Base-by-base conservation (phyloP, 2,113 vertebrate genomes). In the Takifugu bimaculatus region DNA sequence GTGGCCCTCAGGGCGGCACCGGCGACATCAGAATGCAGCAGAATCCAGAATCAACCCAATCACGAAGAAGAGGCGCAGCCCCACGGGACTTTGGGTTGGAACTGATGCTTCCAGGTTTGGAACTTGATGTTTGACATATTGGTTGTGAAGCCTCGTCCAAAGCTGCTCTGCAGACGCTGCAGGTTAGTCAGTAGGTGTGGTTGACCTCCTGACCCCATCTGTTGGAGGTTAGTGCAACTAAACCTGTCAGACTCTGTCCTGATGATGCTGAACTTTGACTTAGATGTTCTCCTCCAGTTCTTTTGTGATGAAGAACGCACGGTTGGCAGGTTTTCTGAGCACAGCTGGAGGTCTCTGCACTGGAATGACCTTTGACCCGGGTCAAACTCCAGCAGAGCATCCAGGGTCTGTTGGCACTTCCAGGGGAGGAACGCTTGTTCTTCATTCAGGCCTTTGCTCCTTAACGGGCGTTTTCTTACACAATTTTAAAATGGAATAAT, bases 361-460 rank as follows among this genome's bases (percentile, higher is more conserved):
- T 72, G 77, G 79, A 73, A 63, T 65, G 71, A 28, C 74, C 83
- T 74, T 70, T 83, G 80, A 86, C 82, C 81, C 59, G 57, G 13
- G 70, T 75, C 66, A 78, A 81, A 74, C 62, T 78, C 55, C 58
- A 62, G 67, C 50, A 54, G 63, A 60, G 60, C 45, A 59, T 65
- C 68, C 66, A 59, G 57, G 45, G 72, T 44, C 74, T 50, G 64
- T 79, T 77, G 75, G 80, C 67, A 63, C 56, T 79, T 55, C 20
- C 20, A 20, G 20, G 47, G 55, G 28, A 27, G 56, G 63, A 70
- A 72, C 69, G 63, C 68, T 71, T 71, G 68, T 26, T 53, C 54
- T 66, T 78, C 43, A 54, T 75, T 71, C 50, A 58, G 65, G 47
- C 68, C 59, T 72, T 68, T 60, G 5, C 52, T 62, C 50, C 26